These are phyloP conservation scores for Apamea sordens DNA, from an alignment of 2,888 invertebrate genomes.

Conservation along the genomic window DNA sequence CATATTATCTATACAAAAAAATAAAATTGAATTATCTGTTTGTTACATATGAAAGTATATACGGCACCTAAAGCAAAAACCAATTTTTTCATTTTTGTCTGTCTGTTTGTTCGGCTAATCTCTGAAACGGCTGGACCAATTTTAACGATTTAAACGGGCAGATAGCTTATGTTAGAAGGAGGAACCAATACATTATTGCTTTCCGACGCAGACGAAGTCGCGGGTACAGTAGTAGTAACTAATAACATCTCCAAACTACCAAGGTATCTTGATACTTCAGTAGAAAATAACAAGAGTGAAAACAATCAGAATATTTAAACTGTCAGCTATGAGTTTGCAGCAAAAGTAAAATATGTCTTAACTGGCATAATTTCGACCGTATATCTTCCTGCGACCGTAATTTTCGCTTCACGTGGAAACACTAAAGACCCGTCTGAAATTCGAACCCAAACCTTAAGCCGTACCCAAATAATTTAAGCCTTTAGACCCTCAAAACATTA, in stretches of 20 bases:
- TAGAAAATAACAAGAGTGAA: neutral
- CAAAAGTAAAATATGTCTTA: neutral
- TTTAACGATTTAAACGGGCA: neutral
- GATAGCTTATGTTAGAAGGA: neutral
- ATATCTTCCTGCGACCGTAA: constrained; percentile 31
- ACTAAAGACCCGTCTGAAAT: constrained; percentile 46
- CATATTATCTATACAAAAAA: neutral
- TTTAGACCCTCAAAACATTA: constrained; percentile 39
- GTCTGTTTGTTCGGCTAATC: neutral
- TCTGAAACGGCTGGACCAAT: neutral
- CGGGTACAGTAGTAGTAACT: too few relatives aligned
- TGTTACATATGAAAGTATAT: neutral
- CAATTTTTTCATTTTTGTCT: too few relatives aligned
- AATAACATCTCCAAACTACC: neutral
- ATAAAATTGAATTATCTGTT: neutral
- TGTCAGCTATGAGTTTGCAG: neutral
- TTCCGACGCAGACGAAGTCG: too few relatives aligned
- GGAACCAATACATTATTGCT: neutral
- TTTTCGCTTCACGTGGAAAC: constrained; percentile 45
- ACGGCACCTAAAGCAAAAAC: neutral
- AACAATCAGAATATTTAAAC: constrained; percentile 6
- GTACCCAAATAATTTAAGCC: constrained; percentile 49
- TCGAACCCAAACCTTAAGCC: constrained; percentile 31
- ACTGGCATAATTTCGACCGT: constrained; percentile 7
- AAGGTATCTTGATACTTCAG: neutral